These are phyloP conservation scores for Uropetala carovei DNA, from an alignment of 2,888 invertebrate species.

Conservation along the genomic window DNA sequence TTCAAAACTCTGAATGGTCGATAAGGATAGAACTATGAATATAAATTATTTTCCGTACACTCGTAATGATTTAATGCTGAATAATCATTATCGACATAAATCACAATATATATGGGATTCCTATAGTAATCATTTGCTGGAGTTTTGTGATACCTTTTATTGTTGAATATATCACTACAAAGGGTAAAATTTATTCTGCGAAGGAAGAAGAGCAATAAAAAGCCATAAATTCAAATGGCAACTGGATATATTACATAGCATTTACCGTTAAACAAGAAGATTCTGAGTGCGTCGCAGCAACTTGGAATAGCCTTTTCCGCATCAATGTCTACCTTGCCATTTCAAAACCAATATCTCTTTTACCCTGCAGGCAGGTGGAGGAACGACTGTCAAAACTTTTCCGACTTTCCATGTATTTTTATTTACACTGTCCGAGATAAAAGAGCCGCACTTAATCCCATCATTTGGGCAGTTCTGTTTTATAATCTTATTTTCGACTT, in stretches of 20 bases:
- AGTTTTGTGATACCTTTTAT: too few species aligned
- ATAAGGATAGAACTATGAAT: too few species aligned
- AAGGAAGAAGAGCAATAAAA: background rate
- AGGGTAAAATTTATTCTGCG: background rate
- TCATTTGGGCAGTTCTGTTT: too few species aligned
- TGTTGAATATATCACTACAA: too few species aligned
- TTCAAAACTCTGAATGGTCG: too few species aligned
- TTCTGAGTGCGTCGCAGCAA: background rate
- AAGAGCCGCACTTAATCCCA: constrained; percentile 1
- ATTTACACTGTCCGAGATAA: background rate
- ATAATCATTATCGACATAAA: too few species aligned
- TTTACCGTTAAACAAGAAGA: background rate
- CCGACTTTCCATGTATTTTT: background rate
- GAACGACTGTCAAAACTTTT: background rate
- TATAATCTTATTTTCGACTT: too few species aligned
- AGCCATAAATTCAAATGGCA: background rate
- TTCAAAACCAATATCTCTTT: background rate
- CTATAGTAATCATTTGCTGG: too few species aligned
- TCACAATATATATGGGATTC: too few species aligned
- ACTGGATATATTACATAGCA: background rate
- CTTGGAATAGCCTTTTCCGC: background rate
- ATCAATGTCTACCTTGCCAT: background rate
- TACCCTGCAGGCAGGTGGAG: background rate
- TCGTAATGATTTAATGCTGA: too few species aligned
- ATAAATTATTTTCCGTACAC: too few species aligned